Evolutionary conservation across 2,797 vertebrate genomes (phyloP).

Genomic region (Myotis findleyi): DNA sequence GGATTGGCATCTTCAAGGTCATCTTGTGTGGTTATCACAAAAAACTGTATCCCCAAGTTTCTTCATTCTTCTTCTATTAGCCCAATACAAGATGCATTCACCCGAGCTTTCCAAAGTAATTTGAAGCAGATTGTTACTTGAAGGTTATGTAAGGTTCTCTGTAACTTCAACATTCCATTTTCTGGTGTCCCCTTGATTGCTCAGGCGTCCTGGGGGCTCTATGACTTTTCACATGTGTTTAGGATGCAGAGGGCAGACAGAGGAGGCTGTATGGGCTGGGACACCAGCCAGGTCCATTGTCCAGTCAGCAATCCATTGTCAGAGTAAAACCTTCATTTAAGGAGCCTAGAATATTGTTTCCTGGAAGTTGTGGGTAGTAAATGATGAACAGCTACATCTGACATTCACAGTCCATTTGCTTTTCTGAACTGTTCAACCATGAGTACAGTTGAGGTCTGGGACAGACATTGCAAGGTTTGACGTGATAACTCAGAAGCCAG

Average conservation of each 20-base stretch:
- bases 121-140: neutral
- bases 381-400: neutral
- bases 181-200: neutral
- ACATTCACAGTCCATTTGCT: neutral
- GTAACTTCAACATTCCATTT: neutral
- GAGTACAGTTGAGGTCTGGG: neutral
- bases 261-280: neutral
- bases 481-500: neutral
- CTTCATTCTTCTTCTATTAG: neutral
- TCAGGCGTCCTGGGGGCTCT: accelerated
- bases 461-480: neutral
- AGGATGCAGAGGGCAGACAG: neutral
- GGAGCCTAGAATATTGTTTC: neutral
- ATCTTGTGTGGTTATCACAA: neutral
- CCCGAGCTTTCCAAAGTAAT: neutral
- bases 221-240: neutral
- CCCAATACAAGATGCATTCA: neutral
- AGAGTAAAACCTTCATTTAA: neutral
- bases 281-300: neutral
- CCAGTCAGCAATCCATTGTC: neutral
- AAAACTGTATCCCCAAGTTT: no score
- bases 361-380: neutral
- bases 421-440: neutral
- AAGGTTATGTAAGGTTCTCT: neutral
- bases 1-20: neutral